A percentile compares a stretch with the other conserved stretches of the same genome.
phyloP scores from a whole-genome alignment of 1,140 invertebrate species.

The Drosophila kohkoa region DNA sequence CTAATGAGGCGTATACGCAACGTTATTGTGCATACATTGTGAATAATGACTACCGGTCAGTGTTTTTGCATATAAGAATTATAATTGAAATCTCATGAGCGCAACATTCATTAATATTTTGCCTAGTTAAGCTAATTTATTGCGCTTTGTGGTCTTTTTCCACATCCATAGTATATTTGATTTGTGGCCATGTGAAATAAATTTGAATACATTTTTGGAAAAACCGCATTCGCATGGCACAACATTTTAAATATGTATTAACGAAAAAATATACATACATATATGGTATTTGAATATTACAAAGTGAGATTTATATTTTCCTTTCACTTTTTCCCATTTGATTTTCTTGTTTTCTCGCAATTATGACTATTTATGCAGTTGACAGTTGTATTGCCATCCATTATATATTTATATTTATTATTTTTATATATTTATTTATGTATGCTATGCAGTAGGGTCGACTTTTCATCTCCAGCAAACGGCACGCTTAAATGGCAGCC shows the following conservation, averaged over 20 bases:
- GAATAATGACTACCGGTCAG: conserved; percentile 31
- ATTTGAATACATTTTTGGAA: conserved; percentile 57
- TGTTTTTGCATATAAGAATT: conserved; percentile 19
- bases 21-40: conserved; percentile 35
- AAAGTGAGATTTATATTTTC: background rate
- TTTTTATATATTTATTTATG: conserved; percentile 41
- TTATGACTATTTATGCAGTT: background rate
- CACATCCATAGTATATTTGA: conserved; percentile 56
- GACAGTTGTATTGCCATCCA: background rate
- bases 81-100: conserved; percentile 62
- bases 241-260: conserved; percentile 42
- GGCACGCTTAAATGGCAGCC: conserved; percentile 61
- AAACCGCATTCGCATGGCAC: conserved; percentile 45
- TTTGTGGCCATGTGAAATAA: conserved; percentile 55
- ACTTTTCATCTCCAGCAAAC: conserved; percentile 30
- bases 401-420: conserved; percentile 8
- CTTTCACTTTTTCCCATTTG: background rate
- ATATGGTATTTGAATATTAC: background rate
- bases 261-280: background rate
- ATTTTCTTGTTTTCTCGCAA: background rate
- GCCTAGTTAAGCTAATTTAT: conserved; percentile 62
- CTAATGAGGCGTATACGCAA: conserved; percentile 46
- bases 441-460: conserved; percentile 28
- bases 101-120: conserved; percentile 62
- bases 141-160: conserved; percentile 33